phyloP scores from a whole-genome alignment of 2,888 invertebrate species.

The Eubasilissa splendida region DNA sequence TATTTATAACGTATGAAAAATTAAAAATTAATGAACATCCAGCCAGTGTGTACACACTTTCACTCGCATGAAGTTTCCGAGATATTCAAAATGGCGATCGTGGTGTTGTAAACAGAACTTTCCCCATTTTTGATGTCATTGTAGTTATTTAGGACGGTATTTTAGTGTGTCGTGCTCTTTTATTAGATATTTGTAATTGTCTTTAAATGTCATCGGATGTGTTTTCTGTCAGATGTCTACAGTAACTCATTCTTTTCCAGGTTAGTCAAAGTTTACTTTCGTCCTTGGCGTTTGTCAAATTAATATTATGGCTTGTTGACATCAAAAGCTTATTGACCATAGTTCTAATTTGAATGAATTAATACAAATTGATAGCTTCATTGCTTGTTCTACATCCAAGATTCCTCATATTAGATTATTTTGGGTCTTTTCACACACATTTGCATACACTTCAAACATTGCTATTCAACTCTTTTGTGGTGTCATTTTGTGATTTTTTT shows the following conservation, averaged over 20 bases:
- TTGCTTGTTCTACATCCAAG: not conserved
- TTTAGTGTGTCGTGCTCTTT: constrained; percentile 28
- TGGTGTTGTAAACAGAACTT: constrained; percentile 67
- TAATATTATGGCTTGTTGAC: constrained; percentile 46
- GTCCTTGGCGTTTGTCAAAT: constrained; percentile 56
- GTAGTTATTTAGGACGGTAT: constrained; percentile 42
- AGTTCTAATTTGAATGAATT: constrained; percentile 20
- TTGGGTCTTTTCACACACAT: constrained; percentile 2
- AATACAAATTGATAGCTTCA: not conserved
- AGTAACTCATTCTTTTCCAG: constrained; percentile 55
- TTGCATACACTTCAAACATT: constrained; percentile 5
- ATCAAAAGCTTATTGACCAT: constrained; percentile 20
- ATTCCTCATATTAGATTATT: not conserved
- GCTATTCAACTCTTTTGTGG: constrained; percentile 5
- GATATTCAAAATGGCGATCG: constrained; percentile 66
- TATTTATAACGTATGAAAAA: not conserved
- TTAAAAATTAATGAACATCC: constrained; percentile 32
- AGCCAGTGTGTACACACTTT: constrained; percentile 49
- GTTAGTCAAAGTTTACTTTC: constrained; percentile 45
- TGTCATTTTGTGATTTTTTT: constrained; percentile 21
- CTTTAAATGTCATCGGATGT: constrained; percentile 50
- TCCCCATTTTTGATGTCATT: constrained; percentile 55
- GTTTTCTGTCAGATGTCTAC: constrained; percentile 56
- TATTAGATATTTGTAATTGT: constrained; percentile 30
- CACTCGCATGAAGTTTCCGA: constrained; percentile 52